Base-by-base conservation (phyloP, 1,140 invertebrate genomes). In the Oryctes rhinoceros region DNA sequence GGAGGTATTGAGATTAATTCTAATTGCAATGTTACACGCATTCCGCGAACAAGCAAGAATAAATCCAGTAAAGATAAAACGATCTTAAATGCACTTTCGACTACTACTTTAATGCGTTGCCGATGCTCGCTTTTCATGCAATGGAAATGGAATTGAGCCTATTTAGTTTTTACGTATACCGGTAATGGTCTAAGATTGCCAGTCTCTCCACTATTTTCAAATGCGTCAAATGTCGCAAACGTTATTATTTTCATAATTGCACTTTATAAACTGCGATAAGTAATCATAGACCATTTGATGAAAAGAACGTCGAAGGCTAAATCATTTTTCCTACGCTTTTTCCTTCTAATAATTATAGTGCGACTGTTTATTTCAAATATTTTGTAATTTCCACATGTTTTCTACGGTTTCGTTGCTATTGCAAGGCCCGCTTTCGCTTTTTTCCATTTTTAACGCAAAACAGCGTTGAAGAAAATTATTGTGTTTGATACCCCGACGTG, bases 241-340 rank as follows among this genome's bases (percentile, higher is more conserved):
- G 53, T 59, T 18, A 59, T 18, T 59, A 59, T 59, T 59, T 59
- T 59, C 53, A 59, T 59, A 59, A 59, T 59, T 59, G 15, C 18
- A 59, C 53, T 59, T 59, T n/a, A n/a, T 59, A 59, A 59, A n/a
- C 53, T 59, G 53, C 53, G 53, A 59, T 59, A 59, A 59, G 18
- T 59, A 59, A 59, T 59, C 53, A n/a, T 59, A 59, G 5, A n/a
- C 53, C 39, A 39, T 39, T 39, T 15, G 53, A 13, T 18, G 18
- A 59, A 59, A 59, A 18, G 53, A 59, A 59, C n/a, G 53, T 59
- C 15, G 53, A 59, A 59, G 53, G 53, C 53, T 18, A 39, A 39
- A n/a, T 59, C 4, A n/a, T 59, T 18, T 59, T 59, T 59, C 15
- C 53, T 59, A 15, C n/a, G 10, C n/a, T 59, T 59, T 59, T 53